Conservation (phyloP, 2,888 invertebrate species). For the Linyphia triangularis region DNA sequence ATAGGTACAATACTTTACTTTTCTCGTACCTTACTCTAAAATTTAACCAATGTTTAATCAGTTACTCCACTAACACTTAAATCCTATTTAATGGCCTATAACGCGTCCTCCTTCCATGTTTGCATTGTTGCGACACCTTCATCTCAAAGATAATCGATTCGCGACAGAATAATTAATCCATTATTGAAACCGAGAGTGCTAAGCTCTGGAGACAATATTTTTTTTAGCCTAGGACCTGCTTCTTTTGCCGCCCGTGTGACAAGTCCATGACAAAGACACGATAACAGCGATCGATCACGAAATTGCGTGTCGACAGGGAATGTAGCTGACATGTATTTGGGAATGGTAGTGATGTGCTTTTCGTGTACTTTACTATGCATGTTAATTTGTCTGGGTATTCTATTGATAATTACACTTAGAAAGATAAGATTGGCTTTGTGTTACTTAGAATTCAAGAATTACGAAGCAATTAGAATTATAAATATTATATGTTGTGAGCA, state of each 20-base stretch:
- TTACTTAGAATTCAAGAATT: no score
- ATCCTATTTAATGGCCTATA: no score
- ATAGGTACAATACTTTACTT: no score
- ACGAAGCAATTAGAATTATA: no score
- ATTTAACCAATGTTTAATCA: no score
- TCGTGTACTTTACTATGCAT: background rate
- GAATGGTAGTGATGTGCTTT: background rate
- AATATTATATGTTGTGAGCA: no score
- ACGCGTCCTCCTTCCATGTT: background rate
- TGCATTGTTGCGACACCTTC: background rate
- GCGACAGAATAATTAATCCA: slow-evolving; percentile 1
- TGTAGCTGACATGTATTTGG: background rate
- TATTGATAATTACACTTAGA: background rate
- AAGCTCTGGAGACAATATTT: background rate
- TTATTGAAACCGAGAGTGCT: background rate
- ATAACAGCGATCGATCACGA: slow-evolving; percentile 6
- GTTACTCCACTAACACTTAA: background rate
- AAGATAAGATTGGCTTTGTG: no score
- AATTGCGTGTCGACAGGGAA: background rate
- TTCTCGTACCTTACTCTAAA: no score
- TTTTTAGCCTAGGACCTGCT: slow-evolving; percentile 2
- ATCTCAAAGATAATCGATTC: slow-evolving; percentile 11
- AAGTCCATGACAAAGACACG: slow-evolving; percentile 4
- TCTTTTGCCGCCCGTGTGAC: background rate
- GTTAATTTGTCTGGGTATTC: background rate